phyloP scores from a whole-genome alignment of 1,140 invertebrate genomes.

The Harpegnathos saltator region DNA sequence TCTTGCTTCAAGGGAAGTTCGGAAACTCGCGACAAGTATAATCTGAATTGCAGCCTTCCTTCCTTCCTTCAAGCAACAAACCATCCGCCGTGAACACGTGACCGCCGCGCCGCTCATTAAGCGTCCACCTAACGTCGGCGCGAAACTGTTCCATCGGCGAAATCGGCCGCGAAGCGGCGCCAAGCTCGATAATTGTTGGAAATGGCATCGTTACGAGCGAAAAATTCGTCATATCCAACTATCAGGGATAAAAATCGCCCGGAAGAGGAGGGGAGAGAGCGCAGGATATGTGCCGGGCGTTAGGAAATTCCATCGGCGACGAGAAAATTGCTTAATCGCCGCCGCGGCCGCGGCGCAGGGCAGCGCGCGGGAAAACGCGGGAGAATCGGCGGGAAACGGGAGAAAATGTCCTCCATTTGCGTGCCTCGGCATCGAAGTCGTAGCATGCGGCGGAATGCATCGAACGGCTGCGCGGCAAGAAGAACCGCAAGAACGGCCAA shows the following conservation, averaged over 20 bases:
- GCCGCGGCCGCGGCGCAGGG: too few species aligned
- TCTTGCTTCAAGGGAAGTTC: too few species aligned
- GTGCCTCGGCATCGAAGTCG: slow-evolving; percentile 19
- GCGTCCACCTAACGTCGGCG: too few species aligned
- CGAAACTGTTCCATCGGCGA: background rate
- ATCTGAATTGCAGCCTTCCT: too few species aligned
- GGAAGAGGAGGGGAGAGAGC: background rate
- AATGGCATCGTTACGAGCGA: background rate
- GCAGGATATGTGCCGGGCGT: background rate
- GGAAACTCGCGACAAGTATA: too few species aligned
- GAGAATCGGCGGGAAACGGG: slow-evolving; percentile 18
- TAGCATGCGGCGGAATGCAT: slow-evolving; percentile 65
- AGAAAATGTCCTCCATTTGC: slow-evolving; percentile 46
- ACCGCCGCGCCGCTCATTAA: too few species aligned
- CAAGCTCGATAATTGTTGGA: background rate
- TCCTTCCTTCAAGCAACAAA: too few species aligned
- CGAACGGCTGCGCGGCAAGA: slow-evolving; percentile 63
- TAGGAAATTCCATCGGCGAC: slow-evolving; percentile 17
- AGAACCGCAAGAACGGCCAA: slow-evolving; percentile 78
- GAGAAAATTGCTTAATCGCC: slow-evolving; percentile 51
- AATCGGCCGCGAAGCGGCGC: too few species aligned
- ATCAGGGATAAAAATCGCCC: slow-evolving; percentile 1
- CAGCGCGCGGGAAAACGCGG: slow-evolving; percentile 6
- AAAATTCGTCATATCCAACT: slow-evolving; percentile 1
- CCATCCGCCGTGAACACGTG: too few species aligned